Evolutionary conservation across 2,888 invertebrate genomes (phyloP), one percentile per base, ranked within the genome.

Genomic region (Ichneumon xanthorius): DNA sequence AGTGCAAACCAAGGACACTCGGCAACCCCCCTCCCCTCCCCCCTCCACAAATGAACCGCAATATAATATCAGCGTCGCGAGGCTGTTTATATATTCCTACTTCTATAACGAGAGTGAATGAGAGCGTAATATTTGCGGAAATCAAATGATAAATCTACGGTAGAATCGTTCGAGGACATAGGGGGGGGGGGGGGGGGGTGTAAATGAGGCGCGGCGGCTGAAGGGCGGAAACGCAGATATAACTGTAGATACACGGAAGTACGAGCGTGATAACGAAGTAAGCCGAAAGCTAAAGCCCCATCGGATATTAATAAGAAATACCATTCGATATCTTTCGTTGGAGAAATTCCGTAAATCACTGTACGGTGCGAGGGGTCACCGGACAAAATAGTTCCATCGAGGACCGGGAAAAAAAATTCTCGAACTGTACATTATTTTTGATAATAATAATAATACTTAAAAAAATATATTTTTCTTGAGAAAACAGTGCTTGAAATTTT

Each of bases 231-330:
- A 45, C 53, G 14, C 16, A 50, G n/a, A 80, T 58, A 84, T 70
- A 70, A 73, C 68, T 61, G 26, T 61, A 67, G 22, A 45, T 71
- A 37, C 11, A 26, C 58, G 16, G 53, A 45, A 16, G 19, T 22
- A 48, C 19, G 61, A 75, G 33, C 58, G 26, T 22, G 53, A 55
- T 76, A 77, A 76, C 73, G 82, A 85, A 86, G 48, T 80, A 63
- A 53, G 75, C 80, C 87, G 79, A 86, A 87, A 88, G 89, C 88
- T 86, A 89, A 88, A 88, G 85, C 80, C 80, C 61, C 67, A 84
- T 81, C 87, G 87, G 90, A 90, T 91, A 91, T 92, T 91, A 91
- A 92, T 90, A 90, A 90, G 87, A 88, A 88, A 90, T 89, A 55
- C 55, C 84, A 88, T 88, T 83, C 80, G 87, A 86, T 89, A 82